Percentiles rank a stretch among this genome's conserved stretches.
Evolutionary conservation across 2,888 invertebrate genomes (phyloP).

Genomic region (Steinernema carpocapsae): DNA sequence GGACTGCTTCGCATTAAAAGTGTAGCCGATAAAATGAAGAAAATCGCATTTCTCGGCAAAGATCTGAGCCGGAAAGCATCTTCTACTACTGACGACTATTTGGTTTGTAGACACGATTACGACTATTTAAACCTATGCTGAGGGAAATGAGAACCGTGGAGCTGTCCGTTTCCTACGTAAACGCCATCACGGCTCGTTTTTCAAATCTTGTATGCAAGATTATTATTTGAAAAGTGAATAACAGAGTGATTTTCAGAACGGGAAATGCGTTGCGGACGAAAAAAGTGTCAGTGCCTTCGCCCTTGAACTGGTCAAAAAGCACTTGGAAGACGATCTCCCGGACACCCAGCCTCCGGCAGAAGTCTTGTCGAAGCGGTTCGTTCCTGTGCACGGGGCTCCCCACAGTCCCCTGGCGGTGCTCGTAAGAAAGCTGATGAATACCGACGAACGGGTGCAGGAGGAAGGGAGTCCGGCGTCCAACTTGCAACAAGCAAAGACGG

Average conservation of each 20-base stretch:
- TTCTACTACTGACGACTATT: background rate
- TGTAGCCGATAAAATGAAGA: background rate
- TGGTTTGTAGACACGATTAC: background rate
- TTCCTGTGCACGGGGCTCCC: slow-evolving; percentile 1
- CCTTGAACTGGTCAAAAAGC: background rate
- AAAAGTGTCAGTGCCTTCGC: background rate
- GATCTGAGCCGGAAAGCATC: too few relatives aligned
- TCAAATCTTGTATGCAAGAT: background rate
- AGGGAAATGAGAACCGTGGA: slow-evolving; percentile 22
- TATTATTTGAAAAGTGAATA: too few relatives aligned
- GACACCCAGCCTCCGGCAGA: background rate
- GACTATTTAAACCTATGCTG: background rate
- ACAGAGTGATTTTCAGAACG: too few relatives aligned
- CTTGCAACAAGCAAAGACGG: background rate
- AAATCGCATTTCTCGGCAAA: background rate
- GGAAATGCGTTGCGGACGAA: background rate
- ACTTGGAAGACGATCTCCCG: background rate
- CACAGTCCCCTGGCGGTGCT: background rate
- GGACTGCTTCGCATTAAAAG: too few relatives aligned
- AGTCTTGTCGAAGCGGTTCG: background rate
- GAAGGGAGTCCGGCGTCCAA: background rate
- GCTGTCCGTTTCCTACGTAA: background rate
- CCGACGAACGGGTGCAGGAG: slow-evolving; percentile 17
- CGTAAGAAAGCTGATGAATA: slow-evolving; percentile 4
- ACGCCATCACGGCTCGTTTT: background rate